A percentile compares a stretch with the other conserved stretches of the same genome.
These are phyloP conservation scores for Enteromius anoplus DNA, from an alignment of 2,797 vertebrate genomes.

Conservation along the genomic window DNA sequence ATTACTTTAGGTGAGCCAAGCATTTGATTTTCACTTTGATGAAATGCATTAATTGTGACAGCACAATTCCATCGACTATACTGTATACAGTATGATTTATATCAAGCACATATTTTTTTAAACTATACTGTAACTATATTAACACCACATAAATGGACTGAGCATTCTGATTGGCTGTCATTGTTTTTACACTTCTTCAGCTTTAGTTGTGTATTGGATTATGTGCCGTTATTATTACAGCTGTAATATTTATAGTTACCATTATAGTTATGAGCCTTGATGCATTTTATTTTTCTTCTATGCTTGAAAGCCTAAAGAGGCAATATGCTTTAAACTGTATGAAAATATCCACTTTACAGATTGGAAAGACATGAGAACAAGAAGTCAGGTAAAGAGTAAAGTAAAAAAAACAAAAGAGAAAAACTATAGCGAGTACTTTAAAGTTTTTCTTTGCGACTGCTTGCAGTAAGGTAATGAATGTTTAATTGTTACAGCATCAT, in stretches of 20 bases:
- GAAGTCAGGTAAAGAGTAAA: background rate
- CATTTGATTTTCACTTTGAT: background rate
- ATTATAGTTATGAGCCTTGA: background rate
- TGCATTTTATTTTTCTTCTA: background rate
- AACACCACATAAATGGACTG: background rate
- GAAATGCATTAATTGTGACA: background rate
- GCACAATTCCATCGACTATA: background rate
- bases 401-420: background rate
- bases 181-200: background rate
- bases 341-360: background rate
- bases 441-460: constrained; percentile 13
- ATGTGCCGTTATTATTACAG: background rate
- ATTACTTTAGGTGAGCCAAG: background rate
- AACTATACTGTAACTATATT: background rate
- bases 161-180: background rate
- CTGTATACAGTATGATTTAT: background rate
- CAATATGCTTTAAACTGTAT: background rate
- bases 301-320: background rate
- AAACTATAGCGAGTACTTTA: background rate
- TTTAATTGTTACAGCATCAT: constrained; percentile 48
- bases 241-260: background rate
- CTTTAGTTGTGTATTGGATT: background rate
- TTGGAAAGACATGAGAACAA: background rate
- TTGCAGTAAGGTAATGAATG: constrained; percentile 36
- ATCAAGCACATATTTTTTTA: background rate